Percentiles rank a stretch among this genome's conserved stretches.
These are phyloP conservation scores for Chironomus tentans DNA, from an alignment of 2,888 invertebrate genomes.

Conservation along the genomic window DNA sequence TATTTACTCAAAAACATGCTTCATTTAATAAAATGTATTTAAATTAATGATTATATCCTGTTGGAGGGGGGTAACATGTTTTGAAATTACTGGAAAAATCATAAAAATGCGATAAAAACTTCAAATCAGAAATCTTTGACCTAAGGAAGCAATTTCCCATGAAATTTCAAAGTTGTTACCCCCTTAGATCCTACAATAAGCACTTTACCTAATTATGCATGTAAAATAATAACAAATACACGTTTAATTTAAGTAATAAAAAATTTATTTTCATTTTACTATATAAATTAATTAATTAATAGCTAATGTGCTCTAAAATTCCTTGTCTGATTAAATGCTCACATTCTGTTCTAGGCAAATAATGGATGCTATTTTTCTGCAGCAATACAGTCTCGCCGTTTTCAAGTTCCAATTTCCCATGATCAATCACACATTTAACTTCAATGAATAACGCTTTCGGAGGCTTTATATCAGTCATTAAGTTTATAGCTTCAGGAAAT, in stretches of 20 bases:
- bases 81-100: too few relatives aligned
- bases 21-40: neutral
- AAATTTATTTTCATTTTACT: neutral
- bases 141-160: too few relatives aligned
- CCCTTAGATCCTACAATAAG: too few relatives aligned
- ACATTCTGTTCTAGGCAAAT: constrained; percentile 77
- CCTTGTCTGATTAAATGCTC: constrained; percentile 87
- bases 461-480: constrained; percentile 79
- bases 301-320: constrained; percentile 62
- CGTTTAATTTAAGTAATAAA: neutral
- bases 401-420: constrained; percentile 88
- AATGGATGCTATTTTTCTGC: constrained; percentile 85
- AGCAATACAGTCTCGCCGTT: constrained; percentile 84
- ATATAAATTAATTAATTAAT: neutral
- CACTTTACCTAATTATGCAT: neutral
- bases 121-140: too few relatives aligned
- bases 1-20: neutral
- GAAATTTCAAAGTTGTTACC: too few relatives aligned
- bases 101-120: too few relatives aligned
- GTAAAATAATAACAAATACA: neutral
- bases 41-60: neutral
- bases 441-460: constrained; percentile 89
- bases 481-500: constrained; percentile 74
- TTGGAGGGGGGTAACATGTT: neutral
- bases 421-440: constrained; percentile 81